Percentiles rank a stretch among this genome's conserved stretches.
phyloP scores from a whole-genome alignment of 2,888 invertebrate genomes.

The Noctua comes region DNA sequence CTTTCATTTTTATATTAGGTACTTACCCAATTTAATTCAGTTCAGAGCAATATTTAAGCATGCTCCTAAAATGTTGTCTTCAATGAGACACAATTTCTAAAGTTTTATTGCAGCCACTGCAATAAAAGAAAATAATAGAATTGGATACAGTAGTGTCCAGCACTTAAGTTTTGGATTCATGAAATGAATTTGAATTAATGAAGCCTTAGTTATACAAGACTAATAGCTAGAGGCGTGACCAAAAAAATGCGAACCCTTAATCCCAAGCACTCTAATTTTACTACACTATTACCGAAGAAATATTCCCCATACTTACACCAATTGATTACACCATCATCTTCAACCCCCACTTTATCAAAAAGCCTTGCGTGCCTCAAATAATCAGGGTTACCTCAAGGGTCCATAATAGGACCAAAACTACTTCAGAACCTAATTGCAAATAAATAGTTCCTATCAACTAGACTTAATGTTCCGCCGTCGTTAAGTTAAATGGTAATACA shows the following conservation, averaged over 20 bases:
- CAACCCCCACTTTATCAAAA: conserved; percentile 21
- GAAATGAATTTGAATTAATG: neutral
- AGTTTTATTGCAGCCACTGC: neutral
- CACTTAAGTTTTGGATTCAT: neutral
- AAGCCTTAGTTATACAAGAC: neutral
- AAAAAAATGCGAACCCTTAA: conserved; percentile 2
- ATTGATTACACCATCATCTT: conserved; percentile 44
- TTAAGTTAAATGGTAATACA: conserved; percentile 60
- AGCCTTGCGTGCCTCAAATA: conserved; percentile 46
- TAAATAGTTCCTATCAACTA: conserved; percentile 53
- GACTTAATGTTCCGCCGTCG: conserved; percentile 53
- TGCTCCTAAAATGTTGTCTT: neutral
- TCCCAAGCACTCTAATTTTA: conserved; percentile 18
- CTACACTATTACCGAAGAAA: conserved; percentile 14
- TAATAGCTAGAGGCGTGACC: neutral
- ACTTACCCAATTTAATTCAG: neutral
- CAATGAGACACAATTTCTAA: neutral
- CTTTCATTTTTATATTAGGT: neutral
- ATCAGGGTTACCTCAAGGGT: conserved; percentile 45
- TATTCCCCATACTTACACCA: conserved; percentile 32
- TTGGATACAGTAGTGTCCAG: neutral
- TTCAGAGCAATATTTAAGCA: no score
- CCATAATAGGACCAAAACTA: conserved; percentile 35
- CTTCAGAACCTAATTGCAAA: conserved; percentile 43
- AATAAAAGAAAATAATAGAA: neutral